Percentiles rank a stretch among this genome's conserved stretches.
Conservation (phyloP, 1,140 invertebrate species). For the Hesperophylax magnus region DNA sequence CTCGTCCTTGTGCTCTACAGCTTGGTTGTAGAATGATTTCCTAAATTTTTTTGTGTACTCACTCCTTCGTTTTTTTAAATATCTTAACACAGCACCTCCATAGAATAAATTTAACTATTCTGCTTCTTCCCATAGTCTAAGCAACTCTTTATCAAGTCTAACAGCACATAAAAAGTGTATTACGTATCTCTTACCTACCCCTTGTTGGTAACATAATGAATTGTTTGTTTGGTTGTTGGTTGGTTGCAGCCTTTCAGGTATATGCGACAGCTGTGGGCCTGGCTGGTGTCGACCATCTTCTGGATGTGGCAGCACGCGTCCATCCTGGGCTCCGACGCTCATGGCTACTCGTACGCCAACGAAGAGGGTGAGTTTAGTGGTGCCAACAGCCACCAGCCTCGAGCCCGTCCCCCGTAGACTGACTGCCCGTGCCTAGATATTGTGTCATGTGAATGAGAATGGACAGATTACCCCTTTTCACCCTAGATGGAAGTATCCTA, state of each 20-base stretch:
- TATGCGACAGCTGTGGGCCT: slow-evolving; percentile 43
- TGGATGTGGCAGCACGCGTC: slow-evolving; percentile 51
- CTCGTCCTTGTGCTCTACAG: too few relatives aligned
- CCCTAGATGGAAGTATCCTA: slow-evolving; percentile 24
- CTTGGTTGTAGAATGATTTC: too few relatives aligned
- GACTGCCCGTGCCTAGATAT: slow-evolving; percentile 17
- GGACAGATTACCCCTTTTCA: slow-evolving; percentile 23
- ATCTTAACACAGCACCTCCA: too few relatives aligned
- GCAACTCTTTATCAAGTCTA: too few relatives aligned
- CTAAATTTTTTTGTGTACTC: too few relatives aligned
- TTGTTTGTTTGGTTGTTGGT: neutral
- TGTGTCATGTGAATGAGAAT: slow-evolving; percentile 40
- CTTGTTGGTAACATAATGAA: too few relatives aligned
- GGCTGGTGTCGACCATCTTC: slow-evolving; percentile 47
- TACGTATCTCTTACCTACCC: too few relatives aligned
- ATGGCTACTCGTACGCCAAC: slow-evolving; percentile 50
- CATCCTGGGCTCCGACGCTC: slow-evolving; percentile 33
- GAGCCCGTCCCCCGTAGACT: neutral
- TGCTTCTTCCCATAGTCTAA: too few relatives aligned
- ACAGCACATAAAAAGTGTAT: too few relatives aligned
- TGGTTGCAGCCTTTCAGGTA: slow-evolving; percentile 53
- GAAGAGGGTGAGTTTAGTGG: slow-evolving; percentile 50
- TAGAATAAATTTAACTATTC: too few relatives aligned
- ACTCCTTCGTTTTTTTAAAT: too few relatives aligned
- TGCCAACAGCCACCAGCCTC: neutral